Conservation (phyloP, 2,888 invertebrate species). For the Oligia latruncula region DNA sequence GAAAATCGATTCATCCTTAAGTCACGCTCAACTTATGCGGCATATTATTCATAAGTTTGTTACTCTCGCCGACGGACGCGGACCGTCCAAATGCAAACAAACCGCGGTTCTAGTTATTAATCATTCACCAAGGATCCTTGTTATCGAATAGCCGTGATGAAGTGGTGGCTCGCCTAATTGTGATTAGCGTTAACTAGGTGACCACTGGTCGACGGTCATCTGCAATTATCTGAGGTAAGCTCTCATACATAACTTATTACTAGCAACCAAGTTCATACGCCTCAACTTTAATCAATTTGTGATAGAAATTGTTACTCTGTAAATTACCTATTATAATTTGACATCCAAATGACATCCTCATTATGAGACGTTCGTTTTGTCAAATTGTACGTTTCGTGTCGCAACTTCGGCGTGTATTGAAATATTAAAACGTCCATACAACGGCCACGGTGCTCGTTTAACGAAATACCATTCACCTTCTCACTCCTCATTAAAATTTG, state of each 20-base stretch:
- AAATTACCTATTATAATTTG: conserved; percentile 52
- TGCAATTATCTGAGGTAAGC: conserved; percentile 69
- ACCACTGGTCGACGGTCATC: conserved; percentile 76
- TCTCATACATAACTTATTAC: conserved; percentile 28
- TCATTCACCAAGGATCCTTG: conserved; percentile 83
- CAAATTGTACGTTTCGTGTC: conserved; percentile 66
- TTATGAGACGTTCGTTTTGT: conserved; percentile 67
- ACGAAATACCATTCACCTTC: conserved; percentile 81
- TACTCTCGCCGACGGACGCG: conserved; percentile 78
- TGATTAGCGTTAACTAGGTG: conserved; percentile 83
- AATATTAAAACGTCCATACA: conserved; percentile 80
- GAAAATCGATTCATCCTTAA: conserved; percentile 82
- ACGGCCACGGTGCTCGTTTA: conserved; percentile 80
- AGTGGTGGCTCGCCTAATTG: conserved; percentile 85
- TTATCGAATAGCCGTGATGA: conserved; percentile 87
- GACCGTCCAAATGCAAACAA: conserved; percentile 85
- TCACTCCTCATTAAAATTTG: conserved; percentile 90
- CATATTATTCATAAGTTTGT: conserved; percentile 88
- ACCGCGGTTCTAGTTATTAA: conserved; percentile 84
- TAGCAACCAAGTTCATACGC: neutral
- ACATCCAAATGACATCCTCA: conserved; percentile 52
- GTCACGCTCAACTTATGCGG: conserved; percentile 77
- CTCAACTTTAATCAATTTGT: conserved; percentile 18
- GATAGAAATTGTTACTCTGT: conserved; percentile 24
- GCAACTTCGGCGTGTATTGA: conserved; percentile 68